A percentile compares a stretch with the other conserved stretches of the same genome.
Conservation (phyloP, 2,113 vertebrate genomes). For the Larimichthys crocea region DNA sequence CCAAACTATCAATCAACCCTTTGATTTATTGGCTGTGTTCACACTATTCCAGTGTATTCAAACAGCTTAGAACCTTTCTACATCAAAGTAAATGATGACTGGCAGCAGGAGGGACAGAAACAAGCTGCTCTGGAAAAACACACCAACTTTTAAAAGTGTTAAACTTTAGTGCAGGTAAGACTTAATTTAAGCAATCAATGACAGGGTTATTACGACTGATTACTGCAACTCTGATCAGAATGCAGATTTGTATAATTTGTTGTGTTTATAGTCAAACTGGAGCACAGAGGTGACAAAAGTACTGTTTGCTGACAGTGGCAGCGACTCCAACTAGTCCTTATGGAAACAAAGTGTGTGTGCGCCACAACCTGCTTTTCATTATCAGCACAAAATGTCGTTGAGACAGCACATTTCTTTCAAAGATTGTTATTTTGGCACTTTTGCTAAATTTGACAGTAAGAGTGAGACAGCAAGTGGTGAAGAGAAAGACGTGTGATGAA, state of each 20-base stretch:
- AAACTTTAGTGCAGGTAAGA: not conserved
- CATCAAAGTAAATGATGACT: not conserved
- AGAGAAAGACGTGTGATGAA: slow-evolving; percentile 19
- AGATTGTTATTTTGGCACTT: slow-evolving; percentile 51
- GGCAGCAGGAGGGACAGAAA: not conserved
- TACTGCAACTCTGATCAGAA: not conserved
- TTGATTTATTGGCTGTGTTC: slow-evolving; percentile 5
- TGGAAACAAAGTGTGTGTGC: slow-evolving; percentile 22
- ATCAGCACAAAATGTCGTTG: slow-evolving; percentile 53
- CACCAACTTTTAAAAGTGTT: not conserved
- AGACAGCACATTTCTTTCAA: slow-evolving; percentile 51
- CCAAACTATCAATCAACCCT: not conserved
- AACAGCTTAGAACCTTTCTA: not conserved
- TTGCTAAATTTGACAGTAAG: slow-evolving; percentile 47
- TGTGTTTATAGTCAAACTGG: not conserved
- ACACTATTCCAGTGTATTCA: not conserved
- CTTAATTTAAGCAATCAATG: not conserved
- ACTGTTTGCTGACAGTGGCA: slow-evolving; percentile 38
- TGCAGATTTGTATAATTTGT: not conserved
- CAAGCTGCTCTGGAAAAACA: not conserved
- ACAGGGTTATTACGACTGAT: not conserved
- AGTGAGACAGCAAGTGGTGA: slow-evolving; percentile 19
- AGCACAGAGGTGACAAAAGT: slow-evolving; percentile 1
- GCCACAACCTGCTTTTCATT: slow-evolving; percentile 38
- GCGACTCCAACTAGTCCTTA: slow-evolving; percentile 29